These are phyloP conservation scores for Cotesia congregata DNA, from an alignment of 2,888 invertebrate genomes.

Conservation along the genomic window DNA sequence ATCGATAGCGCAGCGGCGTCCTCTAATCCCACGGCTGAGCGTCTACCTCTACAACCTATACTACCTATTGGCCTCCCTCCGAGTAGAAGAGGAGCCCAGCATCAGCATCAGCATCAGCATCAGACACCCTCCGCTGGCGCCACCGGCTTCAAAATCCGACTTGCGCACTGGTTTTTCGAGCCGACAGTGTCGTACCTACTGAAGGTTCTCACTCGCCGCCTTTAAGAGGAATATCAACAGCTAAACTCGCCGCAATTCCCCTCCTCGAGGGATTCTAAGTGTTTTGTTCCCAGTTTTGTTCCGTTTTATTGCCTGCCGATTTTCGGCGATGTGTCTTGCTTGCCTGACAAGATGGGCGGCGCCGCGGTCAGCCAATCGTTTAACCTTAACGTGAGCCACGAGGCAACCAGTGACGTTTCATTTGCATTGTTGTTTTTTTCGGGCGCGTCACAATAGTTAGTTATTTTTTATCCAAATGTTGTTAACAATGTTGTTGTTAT, in stretches of 20 bases:
- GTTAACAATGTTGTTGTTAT: not conserved
- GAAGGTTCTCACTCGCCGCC: no score
- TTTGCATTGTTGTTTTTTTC: not conserved
- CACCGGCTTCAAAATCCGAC: no score
- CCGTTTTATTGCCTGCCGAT: not conserved
- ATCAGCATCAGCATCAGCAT: no score
- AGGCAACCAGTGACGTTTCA: not conserved
- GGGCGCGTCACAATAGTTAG: not conserved
- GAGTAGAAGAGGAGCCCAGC: no score
- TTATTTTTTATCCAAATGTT: not conserved
- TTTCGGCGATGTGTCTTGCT: not conserved
- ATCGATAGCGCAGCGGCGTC: slow-evolving; percentile 58
- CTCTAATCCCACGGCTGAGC: slow-evolving; percentile 52
- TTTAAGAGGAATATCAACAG: no score
- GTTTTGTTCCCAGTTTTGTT: not conserved
- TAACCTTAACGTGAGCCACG: not conserved
- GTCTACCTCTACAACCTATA: slow-evolving; percentile 36
- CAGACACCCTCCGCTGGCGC: no score
- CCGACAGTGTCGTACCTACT: no score
- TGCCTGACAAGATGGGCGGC: not conserved
- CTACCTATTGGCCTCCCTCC: slow-evolving; percentile 9
- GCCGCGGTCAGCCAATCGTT: not conserved
- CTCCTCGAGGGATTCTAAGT: not conserved
- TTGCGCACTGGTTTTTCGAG: no score
- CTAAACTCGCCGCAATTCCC: no score